Evolutionary conservation across 1,140 invertebrate genomes (phyloP).

Genomic region (Drosophila neocordata): DNA sequence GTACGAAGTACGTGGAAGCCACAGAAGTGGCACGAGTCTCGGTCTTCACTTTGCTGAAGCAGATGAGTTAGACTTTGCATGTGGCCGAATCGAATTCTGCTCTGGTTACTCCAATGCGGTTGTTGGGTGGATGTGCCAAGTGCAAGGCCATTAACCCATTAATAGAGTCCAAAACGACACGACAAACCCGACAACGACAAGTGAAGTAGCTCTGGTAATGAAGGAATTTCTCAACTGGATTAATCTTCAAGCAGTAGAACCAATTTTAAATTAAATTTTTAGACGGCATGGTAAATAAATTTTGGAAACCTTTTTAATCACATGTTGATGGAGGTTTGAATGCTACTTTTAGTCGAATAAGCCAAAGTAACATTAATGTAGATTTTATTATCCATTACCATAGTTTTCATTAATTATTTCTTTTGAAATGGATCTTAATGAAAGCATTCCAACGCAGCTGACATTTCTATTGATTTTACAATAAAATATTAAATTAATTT

Average conservation of each 20-base stretch:
- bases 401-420: too few relatives aligned
- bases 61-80: constrained; percentile 8
- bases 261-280: neutral
- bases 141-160: constrained; percentile 64
- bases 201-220: neutral
- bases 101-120: constrained; percentile 46
- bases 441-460: too few relatives aligned
- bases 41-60: neutral
- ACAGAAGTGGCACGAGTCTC: constrained; percentile 7
- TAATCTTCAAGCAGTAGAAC: neutral
- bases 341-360: too few relatives aligned
- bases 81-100: constrained; percentile 21
- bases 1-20: constrained; percentile 46
- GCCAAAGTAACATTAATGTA: too few relatives aligned
- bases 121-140: constrained; percentile 44
- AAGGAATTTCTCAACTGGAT: neutral
- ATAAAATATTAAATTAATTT: too few relatives aligned
- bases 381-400: too few relatives aligned
- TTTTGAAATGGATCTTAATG: too few relatives aligned
- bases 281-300: neutral
- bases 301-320: too few relatives aligned
- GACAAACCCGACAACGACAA: constrained; percentile 3
- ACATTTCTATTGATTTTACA: too few relatives aligned
- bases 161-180: constrained; percentile 10
- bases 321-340: neutral